Percentiles rank a stretch among this genome's conserved stretches.
phyloP scores from a whole-genome alignment of 2,888 invertebrate species.

The Pyrocoelia pectoralis region DNA sequence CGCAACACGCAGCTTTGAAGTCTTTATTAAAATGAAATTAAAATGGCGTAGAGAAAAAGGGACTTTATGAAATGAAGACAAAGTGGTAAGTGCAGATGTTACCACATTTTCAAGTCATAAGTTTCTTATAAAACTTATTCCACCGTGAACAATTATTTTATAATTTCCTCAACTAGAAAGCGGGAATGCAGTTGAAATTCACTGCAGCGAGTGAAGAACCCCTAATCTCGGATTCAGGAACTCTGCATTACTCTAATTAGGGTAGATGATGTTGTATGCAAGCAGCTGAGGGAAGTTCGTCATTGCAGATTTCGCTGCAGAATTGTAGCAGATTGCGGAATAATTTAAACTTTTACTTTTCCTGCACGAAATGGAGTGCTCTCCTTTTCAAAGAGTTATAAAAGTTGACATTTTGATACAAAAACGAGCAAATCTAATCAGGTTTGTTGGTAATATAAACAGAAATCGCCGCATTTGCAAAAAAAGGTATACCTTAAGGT shows the following conservation, averaged over 20 bases:
- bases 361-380: neutral
- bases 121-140: neutral
- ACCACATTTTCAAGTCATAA: slow-evolving; percentile 1
- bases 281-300: slow-evolving; percentile 18
- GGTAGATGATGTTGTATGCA: slow-evolving; percentile 25
- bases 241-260: slow-evolving; percentile 32
- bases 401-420: neutral
- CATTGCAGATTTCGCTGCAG: slow-evolving; percentile 25
- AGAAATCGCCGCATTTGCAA: slow-evolving; percentile 41
- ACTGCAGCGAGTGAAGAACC: slow-evolving; percentile 27
- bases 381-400: neutral
- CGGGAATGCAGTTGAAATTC: slow-evolving; percentile 24
- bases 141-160: slow-evolving; percentile 19
- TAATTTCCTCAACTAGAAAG: slow-evolving; percentile 15
- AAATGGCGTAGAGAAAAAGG: neutral
- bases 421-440: slow-evolving; percentile 16
- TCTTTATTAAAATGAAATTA: slow-evolving; percentile 1
- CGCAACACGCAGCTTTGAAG: neutral
- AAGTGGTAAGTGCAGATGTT: slow-evolving; percentile 1
- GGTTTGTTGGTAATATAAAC: slow-evolving; percentile 20
- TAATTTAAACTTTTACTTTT: slow-evolving; percentile 17
- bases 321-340: slow-evolving; percentile 21
- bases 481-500: slow-evolving; percentile 36
- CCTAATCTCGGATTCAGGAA: slow-evolving; percentile 29
- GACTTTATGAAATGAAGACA: neutral